Percentiles rank a stretch among this genome's conserved stretches.
phyloP scores from a whole-genome alignment of 2,888 invertebrate species.

The Craniophora ligustri region DNA sequence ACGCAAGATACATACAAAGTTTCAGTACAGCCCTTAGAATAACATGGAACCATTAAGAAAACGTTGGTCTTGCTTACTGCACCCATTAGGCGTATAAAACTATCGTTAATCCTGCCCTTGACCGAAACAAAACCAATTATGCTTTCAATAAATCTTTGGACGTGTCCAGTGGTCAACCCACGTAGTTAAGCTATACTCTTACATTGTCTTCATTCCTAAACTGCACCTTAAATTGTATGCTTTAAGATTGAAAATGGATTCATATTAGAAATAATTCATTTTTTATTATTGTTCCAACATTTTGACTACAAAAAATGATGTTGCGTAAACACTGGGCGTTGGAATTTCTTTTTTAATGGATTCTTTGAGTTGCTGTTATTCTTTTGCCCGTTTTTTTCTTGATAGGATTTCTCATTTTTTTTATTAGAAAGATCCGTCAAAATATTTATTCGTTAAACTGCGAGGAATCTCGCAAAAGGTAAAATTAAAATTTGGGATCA shows the following conservation, averaged over 20 bases:
- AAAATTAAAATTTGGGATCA: conserved; percentile 29
- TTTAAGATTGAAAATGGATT: conserved; percentile 39
- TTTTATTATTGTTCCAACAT: conserved; percentile 52
- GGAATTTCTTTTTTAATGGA: conserved; percentile 36
- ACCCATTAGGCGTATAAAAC: conserved; percentile 78
- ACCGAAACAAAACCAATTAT: conserved; percentile 82
- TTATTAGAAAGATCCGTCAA: conserved; percentile 11
- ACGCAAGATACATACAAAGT: conserved; percentile 36
- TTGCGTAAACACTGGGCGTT: conserved; percentile 51
- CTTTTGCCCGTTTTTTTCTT: conserved; percentile 14
- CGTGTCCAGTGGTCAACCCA: conserved; percentile 64
- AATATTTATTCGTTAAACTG: conserved; percentile 27
- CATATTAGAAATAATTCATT: conserved; percentile 39
- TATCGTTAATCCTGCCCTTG: conserved; percentile 78
- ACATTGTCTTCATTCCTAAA: conserved; percentile 26
- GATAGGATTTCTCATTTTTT: conserved; percentile 18
- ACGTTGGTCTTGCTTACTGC: conserved; percentile 67
- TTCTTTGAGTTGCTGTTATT: conserved; percentile 36
- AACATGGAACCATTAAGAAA: conserved; percentile 67
- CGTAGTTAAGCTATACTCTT: conserved; percentile 53
- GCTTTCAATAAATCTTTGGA: conserved; percentile 78
- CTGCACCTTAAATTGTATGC: conserved; percentile 29
- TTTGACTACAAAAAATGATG: conserved; percentile 53
- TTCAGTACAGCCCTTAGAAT: conserved; percentile 42
- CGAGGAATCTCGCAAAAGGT: conserved; percentile 8